A percentile compares a stretch with the other conserved stretches of the same genome.
These are phyloP conservation scores for Trogon melanurus DNA, from an alignment of 2,113 vertebrate species.

Conservation along the genomic window DNA sequence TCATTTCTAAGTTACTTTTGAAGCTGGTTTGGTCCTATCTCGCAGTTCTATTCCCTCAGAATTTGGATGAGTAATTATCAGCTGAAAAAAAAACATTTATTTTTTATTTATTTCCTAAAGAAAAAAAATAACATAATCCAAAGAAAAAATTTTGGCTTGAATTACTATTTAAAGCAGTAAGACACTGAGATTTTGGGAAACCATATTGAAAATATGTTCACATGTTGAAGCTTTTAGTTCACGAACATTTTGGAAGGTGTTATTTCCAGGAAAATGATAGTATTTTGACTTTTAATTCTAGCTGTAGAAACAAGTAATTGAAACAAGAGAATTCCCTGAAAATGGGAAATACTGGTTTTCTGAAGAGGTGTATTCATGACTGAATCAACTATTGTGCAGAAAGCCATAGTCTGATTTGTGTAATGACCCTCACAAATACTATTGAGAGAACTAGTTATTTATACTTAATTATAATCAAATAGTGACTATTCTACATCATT, in stretches of 20 bases:
- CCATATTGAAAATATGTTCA: fast-evolving
- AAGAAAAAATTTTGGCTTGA: neutral
- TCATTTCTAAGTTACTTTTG: neutral
- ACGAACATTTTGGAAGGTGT: neutral
- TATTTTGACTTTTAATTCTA: neutral
- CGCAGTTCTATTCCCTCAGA: fast-evolving
- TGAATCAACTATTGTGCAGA: neutral
- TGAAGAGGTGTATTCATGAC: neutral
- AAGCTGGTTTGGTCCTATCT: neutral
- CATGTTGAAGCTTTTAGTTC: neutral
- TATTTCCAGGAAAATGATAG: neutral
- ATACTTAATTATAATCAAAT: neutral
- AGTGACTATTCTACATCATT: neutral
- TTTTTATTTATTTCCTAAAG: neutral
- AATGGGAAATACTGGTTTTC: neutral
- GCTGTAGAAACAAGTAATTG: neutral
- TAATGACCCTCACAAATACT: neutral
- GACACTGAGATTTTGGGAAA: neutral
- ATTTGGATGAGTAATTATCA: neutral
- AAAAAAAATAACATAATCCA: neutral
- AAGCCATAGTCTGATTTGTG: neutral
- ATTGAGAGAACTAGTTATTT: neutral
- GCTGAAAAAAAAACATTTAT: neutral
- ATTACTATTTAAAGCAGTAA: neutral
- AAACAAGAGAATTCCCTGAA: neutral